Percentiles rank a stretch among this genome's conserved stretches.
Evolutionary conservation across 2,113 vertebrate species (phyloP).

Genomic region (Semnornis frantzii): DNA sequence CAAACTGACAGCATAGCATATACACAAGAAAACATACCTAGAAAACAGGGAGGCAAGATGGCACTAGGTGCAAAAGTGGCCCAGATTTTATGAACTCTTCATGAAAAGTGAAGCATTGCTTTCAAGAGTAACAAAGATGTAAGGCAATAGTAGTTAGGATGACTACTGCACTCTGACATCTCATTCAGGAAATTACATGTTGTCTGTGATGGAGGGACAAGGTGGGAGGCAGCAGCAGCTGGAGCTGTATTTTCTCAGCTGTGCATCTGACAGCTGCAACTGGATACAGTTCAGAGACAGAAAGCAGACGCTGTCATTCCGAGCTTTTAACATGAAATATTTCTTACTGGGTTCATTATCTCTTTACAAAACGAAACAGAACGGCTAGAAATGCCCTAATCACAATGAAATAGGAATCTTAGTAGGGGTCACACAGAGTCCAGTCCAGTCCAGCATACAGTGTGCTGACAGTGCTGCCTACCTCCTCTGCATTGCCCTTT

Average conservation of each 20-base stretch:
- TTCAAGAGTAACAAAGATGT: background rate
- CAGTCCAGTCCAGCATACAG: background rate
- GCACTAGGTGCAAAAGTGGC: background rate
- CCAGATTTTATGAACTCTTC: background rate
- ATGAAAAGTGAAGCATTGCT: background rate
- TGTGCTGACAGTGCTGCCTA: background rate
- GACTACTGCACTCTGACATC: slow-evolving; percentile 17
- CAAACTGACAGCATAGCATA: rapidly evolving
- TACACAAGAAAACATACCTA: background rate
- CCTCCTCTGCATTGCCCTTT: background rate
- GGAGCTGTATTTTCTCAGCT: slow-evolving; percentile 54
- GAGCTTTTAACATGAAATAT: background rate
- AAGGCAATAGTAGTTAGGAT: background rate
- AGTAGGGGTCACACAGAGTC: background rate
- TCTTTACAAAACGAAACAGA: background rate
- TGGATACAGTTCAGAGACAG: background rate
- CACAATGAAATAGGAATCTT: background rate
- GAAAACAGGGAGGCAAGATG: background rate
- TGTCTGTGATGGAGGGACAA: slow-evolving; percentile 38
- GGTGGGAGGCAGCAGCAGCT: slow-evolving; percentile 52
- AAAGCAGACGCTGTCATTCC: slow-evolving; percentile 7
- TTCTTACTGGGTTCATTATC: slow-evolving; percentile 6
- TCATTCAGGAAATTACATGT: slow-evolving; percentile 57
- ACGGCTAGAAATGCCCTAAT: slow-evolving; percentile 1
- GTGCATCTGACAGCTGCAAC: slow-evolving; percentile 50